Evolutionary conservation across 2,113 vertebrate species (phyloP), one percentile per base, ranked within the genome.

Genomic region (Muscicapa adusta): DNA sequence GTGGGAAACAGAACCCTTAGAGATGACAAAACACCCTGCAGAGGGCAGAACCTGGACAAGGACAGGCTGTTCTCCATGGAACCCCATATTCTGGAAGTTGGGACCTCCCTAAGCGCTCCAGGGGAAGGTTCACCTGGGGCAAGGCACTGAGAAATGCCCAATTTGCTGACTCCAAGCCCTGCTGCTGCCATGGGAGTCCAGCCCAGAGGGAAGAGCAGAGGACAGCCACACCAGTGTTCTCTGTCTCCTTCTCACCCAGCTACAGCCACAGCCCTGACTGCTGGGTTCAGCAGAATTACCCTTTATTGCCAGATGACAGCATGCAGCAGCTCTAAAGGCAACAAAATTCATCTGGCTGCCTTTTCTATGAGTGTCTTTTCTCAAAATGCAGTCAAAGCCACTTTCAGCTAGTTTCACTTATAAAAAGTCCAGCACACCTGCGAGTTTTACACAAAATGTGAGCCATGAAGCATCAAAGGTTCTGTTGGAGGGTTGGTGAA

Each of bases 401-500:
- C 88, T 96, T 73, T 34, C 89, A 78, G 81, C 63, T 82, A 81
- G 78, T 78, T 96, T 94, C 76, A 76, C 50, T 89, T 67, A 31
- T 34, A 90, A 87, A 82, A 92, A 93, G 47, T 90, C 80, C 61
- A 53, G 65, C 93, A 95, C 95, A 95, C 79, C 94, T 72, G 54
- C 0, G 20, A 93, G 85, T 94, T 97, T 92, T 75, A 85, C 70
- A 89, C 94, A 92, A 96, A 94, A 93, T 3, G 25, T 6, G 14
- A 85, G 50, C 72, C 88, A 63, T 78, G 86, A 94, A 95, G 85
- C 93, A 96, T 97, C 94, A 97, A 97, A 97, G 94, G 73, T 85
- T 95, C 94, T 78, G 85, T 94, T 81, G 84, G 93, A 95, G 86
- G 90, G 77, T 31, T 91, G 95, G 85, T 93, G 91, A 97, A 97